phyloP scores from a whole-genome alignment of 1,140 invertebrate genomes.

The Charaxes varanes region DNA sequence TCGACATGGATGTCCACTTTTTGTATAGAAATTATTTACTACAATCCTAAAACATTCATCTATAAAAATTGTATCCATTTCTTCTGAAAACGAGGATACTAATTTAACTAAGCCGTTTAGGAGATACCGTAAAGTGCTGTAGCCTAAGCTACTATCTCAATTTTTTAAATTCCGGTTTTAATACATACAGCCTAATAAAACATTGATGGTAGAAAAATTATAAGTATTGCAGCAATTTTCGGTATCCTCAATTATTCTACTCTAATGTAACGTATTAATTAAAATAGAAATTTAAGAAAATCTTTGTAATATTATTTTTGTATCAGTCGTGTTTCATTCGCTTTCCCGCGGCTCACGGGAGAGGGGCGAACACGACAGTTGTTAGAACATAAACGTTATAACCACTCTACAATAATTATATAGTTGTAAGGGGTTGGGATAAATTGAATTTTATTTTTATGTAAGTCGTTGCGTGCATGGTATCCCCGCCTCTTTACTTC shows the following conservation, averaged over 20 bases:
- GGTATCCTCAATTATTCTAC: too few relatives aligned
- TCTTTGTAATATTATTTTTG: slow-evolving; percentile 59
- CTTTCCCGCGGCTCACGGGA: slow-evolving; percentile 45
- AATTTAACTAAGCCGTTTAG: background rate
- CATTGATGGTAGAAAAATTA: too few relatives aligned
- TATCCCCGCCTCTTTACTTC: slow-evolving; percentile 27
- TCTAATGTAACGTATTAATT: slow-evolving; percentile 13
- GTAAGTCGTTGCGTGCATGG: slow-evolving; percentile 12
- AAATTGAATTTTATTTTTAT: slow-evolving; percentile 9
- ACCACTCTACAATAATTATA: slow-evolving; percentile 18
- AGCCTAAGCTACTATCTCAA: too few relatives aligned
- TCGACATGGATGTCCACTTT: too few relatives aligned
- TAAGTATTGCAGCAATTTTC: too few relatives aligned
- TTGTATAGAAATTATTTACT: too few relatives aligned
- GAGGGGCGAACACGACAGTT: slow-evolving; percentile 26
- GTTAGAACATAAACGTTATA: slow-evolving; percentile 35
- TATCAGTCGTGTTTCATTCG: slow-evolving; percentile 31
- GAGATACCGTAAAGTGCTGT: too few relatives aligned
- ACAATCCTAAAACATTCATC: too few relatives aligned
- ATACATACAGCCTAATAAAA: too few relatives aligned
- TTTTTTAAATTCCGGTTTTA: too few relatives aligned
- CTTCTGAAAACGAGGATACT: slow-evolving; percentile 1
- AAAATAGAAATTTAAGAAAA: slow-evolving; percentile 21
- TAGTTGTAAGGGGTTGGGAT: slow-evolving; percentile 9
- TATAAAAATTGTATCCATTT: too few relatives aligned